Base-by-base conservation (phyloP, 1,140 invertebrate genomes). In the Colletes gigas region DNA sequence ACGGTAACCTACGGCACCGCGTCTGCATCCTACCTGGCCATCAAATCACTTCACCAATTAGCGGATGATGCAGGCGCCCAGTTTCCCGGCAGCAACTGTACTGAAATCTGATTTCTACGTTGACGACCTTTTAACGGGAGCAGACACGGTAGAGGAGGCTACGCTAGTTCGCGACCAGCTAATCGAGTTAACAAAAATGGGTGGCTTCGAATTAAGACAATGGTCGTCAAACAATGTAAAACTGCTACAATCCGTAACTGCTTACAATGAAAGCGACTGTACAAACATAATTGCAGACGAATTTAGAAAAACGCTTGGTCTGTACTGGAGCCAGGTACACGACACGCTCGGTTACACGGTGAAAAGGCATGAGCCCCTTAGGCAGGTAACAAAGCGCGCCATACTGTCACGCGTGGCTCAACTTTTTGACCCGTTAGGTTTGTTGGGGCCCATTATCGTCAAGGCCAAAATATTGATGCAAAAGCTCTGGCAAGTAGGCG, bases 21-120 rank as follows among this genome's bases (percentile, higher is more conserved):
- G n/a, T n/a, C n/a, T n/a, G n/a, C n/a, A n/a, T n/a, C n/a, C n/a
- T n/a, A n/a, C n/a, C n/a, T n/a, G n/a, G n/a, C n/a, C n/a, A n/a
- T n/a, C n/a, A n/a, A n/a, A n/a, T n/a, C n/a, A n/a, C n/a, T n/a
- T n/a, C n/a, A n/a, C n/a, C n/a, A n/a, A n/a, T n/a, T n/a, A n/a
- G n/a, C n/a, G n/a, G n/a, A n/a, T n/a, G n/a, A n/a, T n/a, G n/a
- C n/a, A n/a, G n/a, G n/a, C n/a, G n/a, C n/a, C n/a, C n/a, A 62
- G 9, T 75, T n/a, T 71, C 87, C 85, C 0, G 12, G 47, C 68
- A 0, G 14, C 67, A 2, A n/a, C 65, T 57, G 21, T 83, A 52
- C 5, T 78, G 1, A 59, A 44, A 41, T 14, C 30, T 0, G 83
- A 89, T 78, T 83, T 87, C 21, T 89, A 89, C 47, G 87, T 89